Percentiles rank a stretch among this genome's conserved stretches.
Evolutionary conservation across 2,888 invertebrate genomes (phyloP).

Genomic region (Gastrophysa polygoni): DNA sequence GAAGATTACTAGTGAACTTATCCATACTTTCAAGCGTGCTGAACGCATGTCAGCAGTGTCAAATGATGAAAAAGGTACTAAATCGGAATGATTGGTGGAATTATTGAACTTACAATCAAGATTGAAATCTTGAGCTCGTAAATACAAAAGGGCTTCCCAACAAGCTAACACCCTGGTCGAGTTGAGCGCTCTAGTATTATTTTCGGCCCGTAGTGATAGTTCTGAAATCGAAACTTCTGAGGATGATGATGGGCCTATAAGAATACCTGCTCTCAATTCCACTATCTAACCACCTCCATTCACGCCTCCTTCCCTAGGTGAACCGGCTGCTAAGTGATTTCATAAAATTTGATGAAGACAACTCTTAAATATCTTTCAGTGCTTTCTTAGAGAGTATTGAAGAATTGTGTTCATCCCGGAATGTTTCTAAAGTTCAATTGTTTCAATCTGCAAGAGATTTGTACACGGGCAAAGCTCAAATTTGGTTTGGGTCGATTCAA

Average conservation of each 20-base stretch:
- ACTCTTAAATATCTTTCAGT: neutral
- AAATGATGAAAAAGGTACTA: neutral
- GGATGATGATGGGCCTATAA: neutral
- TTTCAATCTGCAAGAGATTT: slow-evolving; percentile 23
- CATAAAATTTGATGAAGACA: slow-evolving; percentile 18
- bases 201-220: neutral
- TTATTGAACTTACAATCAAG: too few relatives aligned
- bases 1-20: slow-evolving; percentile 9
- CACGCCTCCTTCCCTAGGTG: neutral
- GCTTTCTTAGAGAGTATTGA: slow-evolving; percentile 20
- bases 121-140: too few relatives aligned
- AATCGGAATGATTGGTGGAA: neutral
- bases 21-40: slow-evolving; percentile 14
- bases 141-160: too few relatives aligned
- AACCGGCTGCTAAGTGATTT: slow-evolving; percentile 27
- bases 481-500: too few relatives aligned
- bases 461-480: slow-evolving; percentile 24
- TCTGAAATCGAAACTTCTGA: neutral
- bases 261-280: neutral
- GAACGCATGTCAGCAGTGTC: slow-evolving; percentile 2
- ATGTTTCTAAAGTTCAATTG: slow-evolving; percentile 19
- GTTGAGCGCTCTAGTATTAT: neutral
- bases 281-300: neutral
- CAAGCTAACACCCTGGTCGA: neutral
- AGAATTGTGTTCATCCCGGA: slow-evolving; percentile 19